Evolutionary conservation across 2,888 invertebrate species (phyloP).

Genomic region (Coelinius sp.): DNA sequence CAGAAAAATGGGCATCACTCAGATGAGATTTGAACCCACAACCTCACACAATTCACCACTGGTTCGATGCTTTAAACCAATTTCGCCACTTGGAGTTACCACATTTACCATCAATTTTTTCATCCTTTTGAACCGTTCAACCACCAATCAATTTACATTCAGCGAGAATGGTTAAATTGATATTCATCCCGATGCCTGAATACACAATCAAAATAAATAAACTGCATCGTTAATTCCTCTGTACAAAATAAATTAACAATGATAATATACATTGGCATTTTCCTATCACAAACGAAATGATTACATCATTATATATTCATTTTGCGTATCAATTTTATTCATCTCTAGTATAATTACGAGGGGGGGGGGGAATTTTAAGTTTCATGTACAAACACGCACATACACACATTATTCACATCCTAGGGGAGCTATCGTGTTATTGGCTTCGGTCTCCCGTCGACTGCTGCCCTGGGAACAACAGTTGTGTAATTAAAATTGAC

Average conservation of each 20-base stretch:
- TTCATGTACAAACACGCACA: neutral
- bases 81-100: too few species aligned
- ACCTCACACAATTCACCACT: too few species aligned
- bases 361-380: neutral
- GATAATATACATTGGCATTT: neutral
- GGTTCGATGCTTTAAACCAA: too few species aligned
- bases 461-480: constrained; percentile 14
- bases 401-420: neutral
- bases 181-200: neutral
- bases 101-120: too few species aligned
- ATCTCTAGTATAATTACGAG: neutral
- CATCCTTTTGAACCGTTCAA: neutral
- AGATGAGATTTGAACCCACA: too few species aligned
- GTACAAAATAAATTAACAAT: constrained; percentile 10
- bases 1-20: too few species aligned
- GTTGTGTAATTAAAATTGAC: constrained; percentile 27
- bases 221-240: neutral
- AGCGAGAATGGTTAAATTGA: neutral
- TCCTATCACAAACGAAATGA: neutral
- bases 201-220: neutral
- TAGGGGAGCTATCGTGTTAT: constrained; percentile 8
- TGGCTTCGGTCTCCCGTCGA: neutral
- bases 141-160: neutral
- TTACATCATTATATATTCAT: neutral
- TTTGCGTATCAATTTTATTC: constrained; percentile 7